Conservation (phyloP, 2,888 invertebrate genomes). For the Metopia argyrocephala region DNA sequence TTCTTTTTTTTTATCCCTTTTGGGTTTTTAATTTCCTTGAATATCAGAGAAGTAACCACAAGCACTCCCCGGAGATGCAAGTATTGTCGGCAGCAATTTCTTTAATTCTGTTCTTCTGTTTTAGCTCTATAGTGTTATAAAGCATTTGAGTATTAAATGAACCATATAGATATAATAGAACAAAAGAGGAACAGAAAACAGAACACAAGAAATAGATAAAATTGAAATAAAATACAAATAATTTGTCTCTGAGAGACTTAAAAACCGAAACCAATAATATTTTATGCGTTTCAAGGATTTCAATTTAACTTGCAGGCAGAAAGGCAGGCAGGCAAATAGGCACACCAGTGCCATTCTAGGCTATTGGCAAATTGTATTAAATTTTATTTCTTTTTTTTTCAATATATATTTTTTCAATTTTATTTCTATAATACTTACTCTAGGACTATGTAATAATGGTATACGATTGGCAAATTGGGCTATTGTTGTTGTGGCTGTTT, state of each 20-base stretch:
- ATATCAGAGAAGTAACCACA: slow-evolving; percentile 14
- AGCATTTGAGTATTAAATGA: slow-evolving; percentile 55
- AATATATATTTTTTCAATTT: background rate
- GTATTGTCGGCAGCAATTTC: slow-evolving; percentile 21
- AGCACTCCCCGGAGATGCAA: slow-evolving; percentile 34
- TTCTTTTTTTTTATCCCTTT: background rate
- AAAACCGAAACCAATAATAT: slow-evolving; percentile 53
- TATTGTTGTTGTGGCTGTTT: slow-evolving; percentile 77
- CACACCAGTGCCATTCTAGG: too few relatives aligned
- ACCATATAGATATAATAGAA: slow-evolving; percentile 44
- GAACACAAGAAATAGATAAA: background rate
- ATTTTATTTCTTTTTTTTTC: background rate
- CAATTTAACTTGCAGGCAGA: background rate
- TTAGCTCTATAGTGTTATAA: background rate
- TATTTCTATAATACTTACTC: slow-evolving; percentile 77
- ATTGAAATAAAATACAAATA: slow-evolving; percentile 51
- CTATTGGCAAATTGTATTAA: too few relatives aligned
- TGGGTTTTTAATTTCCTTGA: slow-evolving; percentile 47
- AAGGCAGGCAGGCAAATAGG: too few relatives aligned
- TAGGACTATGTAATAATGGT: slow-evolving; percentile 78
- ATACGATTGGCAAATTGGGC: slow-evolving; percentile 79
- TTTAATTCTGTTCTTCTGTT: too few relatives aligned
- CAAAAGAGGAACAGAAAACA: background rate
- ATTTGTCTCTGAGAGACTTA: slow-evolving; percentile 53
- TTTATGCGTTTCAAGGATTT: slow-evolving; percentile 49